phyloP scores from a whole-genome alignment of 2,888 invertebrate species.

The Acrobasis consociella region DNA sequence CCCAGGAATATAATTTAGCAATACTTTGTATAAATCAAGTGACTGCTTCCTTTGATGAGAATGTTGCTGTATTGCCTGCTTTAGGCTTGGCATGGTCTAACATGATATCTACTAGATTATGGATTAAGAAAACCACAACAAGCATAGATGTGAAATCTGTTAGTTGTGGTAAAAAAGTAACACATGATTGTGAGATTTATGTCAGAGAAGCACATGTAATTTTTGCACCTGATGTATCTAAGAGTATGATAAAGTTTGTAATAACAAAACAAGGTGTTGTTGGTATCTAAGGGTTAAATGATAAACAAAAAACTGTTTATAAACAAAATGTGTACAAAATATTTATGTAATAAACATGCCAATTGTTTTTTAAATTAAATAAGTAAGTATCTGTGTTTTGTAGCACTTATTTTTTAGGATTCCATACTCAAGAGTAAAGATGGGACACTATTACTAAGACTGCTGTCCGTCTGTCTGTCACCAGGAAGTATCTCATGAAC shows the following conservation, averaged over 20 bases:
- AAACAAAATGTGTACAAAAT: no score
- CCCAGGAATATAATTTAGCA: slow-evolving; percentile 60
- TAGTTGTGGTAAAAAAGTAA: slow-evolving; percentile 11
- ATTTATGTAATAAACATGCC: no score
- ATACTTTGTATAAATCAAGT: slow-evolving; percentile 75
- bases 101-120: slow-evolving; percentile 64
- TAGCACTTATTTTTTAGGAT: no score
- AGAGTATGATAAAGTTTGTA: slow-evolving; percentile 28
- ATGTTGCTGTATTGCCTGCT: slow-evolving; percentile 57
- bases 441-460: no score
- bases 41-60: slow-evolving; percentile 55
- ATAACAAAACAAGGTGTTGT: slow-evolving; percentile 2
- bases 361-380: no score
- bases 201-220: slow-evolving; percentile 56
- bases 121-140: slow-evolving; percentile 46
- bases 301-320: no score
- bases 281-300: background rate
- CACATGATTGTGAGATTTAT: slow-evolving; percentile 35
- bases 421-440: no score
- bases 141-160: slow-evolving; percentile 24
- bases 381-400: no score
- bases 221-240: slow-evolving; percentile 65
- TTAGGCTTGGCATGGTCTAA: slow-evolving; percentile 77
- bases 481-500: no score
- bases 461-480: no score